Conservation (phyloP, 2,113 vertebrate genomes). For the Willisornis vidua region DNA sequence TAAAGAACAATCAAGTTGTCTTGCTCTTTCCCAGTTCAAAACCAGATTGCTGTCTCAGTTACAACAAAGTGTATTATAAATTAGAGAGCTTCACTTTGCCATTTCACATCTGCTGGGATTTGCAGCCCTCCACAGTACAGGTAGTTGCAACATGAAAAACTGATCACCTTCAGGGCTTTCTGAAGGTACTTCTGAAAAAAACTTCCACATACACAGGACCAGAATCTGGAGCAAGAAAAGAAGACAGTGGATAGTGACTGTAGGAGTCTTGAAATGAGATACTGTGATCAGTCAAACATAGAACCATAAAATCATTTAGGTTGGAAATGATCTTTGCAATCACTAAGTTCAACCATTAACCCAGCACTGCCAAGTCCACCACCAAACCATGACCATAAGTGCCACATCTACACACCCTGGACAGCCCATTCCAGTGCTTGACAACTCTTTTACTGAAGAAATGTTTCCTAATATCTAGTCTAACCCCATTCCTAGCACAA, state of each 20-base stretch:
- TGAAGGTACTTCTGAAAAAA: neutral
- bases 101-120: neutral
- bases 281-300: neutral
- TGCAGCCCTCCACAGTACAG: fast-evolving
- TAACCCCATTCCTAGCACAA: neutral
- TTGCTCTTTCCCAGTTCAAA: neutral
- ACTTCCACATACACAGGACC: neutral
- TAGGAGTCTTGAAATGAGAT: neutral
- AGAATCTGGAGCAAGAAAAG: neutral
- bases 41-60: neutral
- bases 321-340: neutral
- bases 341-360: neutral
- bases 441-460: neutral
- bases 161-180: neutral
- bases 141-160: neutral
- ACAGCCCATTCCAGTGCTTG: neutral
- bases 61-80: neutral
- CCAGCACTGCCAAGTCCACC: neutral
- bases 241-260: neutral
- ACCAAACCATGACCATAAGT: neutral
- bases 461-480: neutral
- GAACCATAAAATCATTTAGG: neutral
- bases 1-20: neutral
- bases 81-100: neutral
- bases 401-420: neutral